These are phyloP conservation scores for Agrypnia vestita DNA, from an alignment of 1,140 invertebrate species.

Conservation along the genomic window DNA sequence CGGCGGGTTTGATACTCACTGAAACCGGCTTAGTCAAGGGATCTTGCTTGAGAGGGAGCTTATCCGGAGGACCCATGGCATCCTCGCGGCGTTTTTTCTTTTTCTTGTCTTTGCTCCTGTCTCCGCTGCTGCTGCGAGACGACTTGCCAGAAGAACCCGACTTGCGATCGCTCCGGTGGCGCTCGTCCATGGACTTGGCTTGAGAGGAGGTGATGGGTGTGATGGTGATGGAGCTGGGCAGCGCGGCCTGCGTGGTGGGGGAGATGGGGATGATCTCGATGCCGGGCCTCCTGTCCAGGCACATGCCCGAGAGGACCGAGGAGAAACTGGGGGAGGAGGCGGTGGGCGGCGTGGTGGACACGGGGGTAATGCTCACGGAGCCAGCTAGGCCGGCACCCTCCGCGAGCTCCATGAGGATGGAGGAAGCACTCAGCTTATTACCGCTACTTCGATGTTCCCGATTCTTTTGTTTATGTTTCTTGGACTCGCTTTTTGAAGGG, in stretches of 20 bases:
- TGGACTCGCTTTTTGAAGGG: slow-evolving; percentile 53
- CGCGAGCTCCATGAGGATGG: slow-evolving; percentile 72
- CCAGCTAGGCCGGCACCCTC: slow-evolving; percentile 78
- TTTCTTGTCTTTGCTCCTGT: slow-evolving; percentile 83
- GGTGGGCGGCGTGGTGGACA: slow-evolving; percentile 69
- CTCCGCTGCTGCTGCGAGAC: slow-evolving; percentile 70
- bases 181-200: slow-evolving; percentile 75
- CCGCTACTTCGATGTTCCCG: slow-evolving; percentile 49
- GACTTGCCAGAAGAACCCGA: slow-evolving; percentile 74
- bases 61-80: slow-evolving; percentile 89
- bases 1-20: slow-evolving; percentile 82
- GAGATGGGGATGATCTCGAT: slow-evolving; percentile 88
- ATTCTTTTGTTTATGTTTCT: slow-evolving; percentile 57
- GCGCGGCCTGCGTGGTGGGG: slow-evolving; percentile 74
- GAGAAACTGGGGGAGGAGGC: slow-evolving; percentile 66
- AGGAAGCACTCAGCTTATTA: slow-evolving; percentile 64
- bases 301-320: slow-evolving; percentile 77
- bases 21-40: slow-evolving; percentile 82
- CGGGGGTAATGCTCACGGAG: slow-evolving; percentile 86
- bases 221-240: slow-evolving; percentile 88
- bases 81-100: slow-evolving; percentile 85
- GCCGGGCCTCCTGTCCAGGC: slow-evolving; percentile 80
- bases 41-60: slow-evolving; percentile 82
- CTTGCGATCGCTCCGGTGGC: slow-evolving; percentile 77
- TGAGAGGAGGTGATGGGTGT: slow-evolving; percentile 82